Evolutionary conservation across 2,888 invertebrate genomes (phyloP).

Genomic region (Erannis defoliaria): DNA sequence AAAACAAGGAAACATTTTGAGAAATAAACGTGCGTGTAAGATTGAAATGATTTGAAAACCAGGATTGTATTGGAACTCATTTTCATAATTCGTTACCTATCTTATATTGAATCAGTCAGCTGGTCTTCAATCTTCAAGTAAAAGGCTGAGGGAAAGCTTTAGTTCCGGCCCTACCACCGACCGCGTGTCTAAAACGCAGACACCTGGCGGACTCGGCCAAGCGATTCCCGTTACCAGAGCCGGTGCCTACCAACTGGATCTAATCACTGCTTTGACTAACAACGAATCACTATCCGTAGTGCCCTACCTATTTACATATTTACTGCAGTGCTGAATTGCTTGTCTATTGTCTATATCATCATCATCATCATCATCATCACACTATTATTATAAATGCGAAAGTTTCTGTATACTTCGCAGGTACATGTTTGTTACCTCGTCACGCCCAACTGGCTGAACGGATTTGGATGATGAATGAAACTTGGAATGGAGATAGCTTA

Average conservation of each 20-base stretch:
- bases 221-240: conserved; percentile 68
- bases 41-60: neutral
- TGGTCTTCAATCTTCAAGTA: neutral
- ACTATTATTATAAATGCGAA: too few species aligned
- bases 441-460: too few species aligned
- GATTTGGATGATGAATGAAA: too few species aligned
- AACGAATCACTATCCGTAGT: conserved; percentile 38
- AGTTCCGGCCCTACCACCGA: conserved; percentile 49
- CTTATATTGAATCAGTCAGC: neutral
- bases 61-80: neutral
- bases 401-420: too few species aligned
- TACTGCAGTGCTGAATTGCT: neutral
- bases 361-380: too few species aligned
- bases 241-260: conserved; percentile 66
- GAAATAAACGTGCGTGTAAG: too few species aligned
- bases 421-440: too few species aligned
- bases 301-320: neutral
- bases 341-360: neutral
- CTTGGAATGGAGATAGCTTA: too few species aligned
- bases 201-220: conserved; percentile 59
- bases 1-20: neutral
- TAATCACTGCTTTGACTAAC: conserved; percentile 40
- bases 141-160: conserved; percentile 27
- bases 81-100: neutral
- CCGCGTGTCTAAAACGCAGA: conserved; percentile 39